Evolutionary conservation across 2,888 invertebrate species (phyloP).

Genomic region (Drosophila prolongata): DNA sequence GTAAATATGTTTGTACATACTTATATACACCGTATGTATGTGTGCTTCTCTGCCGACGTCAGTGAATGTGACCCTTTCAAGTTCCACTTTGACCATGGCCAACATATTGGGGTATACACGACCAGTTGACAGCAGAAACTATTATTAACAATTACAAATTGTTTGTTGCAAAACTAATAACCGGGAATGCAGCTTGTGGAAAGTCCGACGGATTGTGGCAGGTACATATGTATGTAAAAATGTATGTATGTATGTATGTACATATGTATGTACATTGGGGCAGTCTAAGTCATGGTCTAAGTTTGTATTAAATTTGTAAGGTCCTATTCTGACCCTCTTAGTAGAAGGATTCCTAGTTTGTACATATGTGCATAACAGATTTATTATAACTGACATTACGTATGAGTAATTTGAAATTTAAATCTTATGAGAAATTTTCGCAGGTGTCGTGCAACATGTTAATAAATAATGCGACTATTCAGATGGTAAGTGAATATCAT

Average conservation of each 20-base stretch:
- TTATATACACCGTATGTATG: conserved; percentile 1
- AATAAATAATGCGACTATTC: too few species aligned
- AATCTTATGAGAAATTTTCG: too few species aligned
- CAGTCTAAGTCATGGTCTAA: too few species aligned
- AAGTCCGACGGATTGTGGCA: conserved; percentile 11
- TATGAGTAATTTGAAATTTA: too few species aligned
- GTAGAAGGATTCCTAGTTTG: too few species aligned
- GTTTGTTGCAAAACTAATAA: conserved; percentile 10
- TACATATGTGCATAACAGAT: too few species aligned
- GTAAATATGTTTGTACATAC: conserved; percentile 11
- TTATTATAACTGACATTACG: too few species aligned
- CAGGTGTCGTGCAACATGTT: conserved; percentile 15
- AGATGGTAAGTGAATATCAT: too few species aligned
- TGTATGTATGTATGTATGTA: too few species aligned
- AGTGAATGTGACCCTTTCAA: conserved; percentile 42
- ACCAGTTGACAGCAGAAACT: conserved; percentile 10
- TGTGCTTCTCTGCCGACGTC: conserved; percentile 26
- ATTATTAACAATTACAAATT: conserved; percentile 19
- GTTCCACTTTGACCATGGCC: conserved; percentile 39
- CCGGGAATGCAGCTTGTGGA: conserved; percentile 3
- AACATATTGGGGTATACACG: conserved; percentile 22
- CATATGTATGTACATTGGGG: too few species aligned
- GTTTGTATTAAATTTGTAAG: too few species aligned
- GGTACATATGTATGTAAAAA: neutral
- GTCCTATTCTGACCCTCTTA: too few species aligned